Evolutionary conservation across 1,140 invertebrate genomes (phyloP).

Genomic region (Leptinotarsa defecta): DNA sequence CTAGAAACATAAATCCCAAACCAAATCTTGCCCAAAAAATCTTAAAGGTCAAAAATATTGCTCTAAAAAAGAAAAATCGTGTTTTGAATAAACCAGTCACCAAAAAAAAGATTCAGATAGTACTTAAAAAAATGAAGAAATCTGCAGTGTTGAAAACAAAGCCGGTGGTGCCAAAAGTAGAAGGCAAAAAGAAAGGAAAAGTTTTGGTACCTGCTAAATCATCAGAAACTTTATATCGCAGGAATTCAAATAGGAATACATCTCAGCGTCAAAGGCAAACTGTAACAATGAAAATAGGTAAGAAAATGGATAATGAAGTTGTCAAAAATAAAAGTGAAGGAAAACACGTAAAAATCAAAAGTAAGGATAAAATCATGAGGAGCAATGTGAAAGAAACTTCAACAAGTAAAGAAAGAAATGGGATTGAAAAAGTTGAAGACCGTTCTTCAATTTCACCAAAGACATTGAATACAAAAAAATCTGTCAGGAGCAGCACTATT

Average conservation of each 20-base stretch:
- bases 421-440: constrained; percentile 6
- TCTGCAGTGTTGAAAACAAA: constrained; percentile 5
- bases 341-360: background rate
- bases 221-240: constrained; percentile 28
- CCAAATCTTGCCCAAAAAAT: constrained; percentile 27
- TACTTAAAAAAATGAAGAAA: constrained; percentile 33
- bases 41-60: constrained; percentile 34
- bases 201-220: constrained; percentile 2
- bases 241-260: constrained; percentile 27
- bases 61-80: constrained; percentile 33
- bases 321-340: constrained; percentile 1
- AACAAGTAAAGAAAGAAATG: background rate
- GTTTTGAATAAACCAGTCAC: constrained; percentile 24
- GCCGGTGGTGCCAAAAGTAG: background rate
- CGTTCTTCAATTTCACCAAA: background rate
- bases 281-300: background rate
- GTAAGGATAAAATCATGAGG: background rate
- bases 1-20: constrained; percentile 14
- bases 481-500: background rate
- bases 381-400: background rate
- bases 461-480: background rate
- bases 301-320: background rate
- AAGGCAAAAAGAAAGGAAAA: constrained; percentile 1
- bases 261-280: constrained; percentile 22
- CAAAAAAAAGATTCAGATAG: constrained; percentile 34